Evolutionary conservation across 2,113 vertebrate species (phyloP).

Genomic region (Melanerpes formicivorus): DNA sequence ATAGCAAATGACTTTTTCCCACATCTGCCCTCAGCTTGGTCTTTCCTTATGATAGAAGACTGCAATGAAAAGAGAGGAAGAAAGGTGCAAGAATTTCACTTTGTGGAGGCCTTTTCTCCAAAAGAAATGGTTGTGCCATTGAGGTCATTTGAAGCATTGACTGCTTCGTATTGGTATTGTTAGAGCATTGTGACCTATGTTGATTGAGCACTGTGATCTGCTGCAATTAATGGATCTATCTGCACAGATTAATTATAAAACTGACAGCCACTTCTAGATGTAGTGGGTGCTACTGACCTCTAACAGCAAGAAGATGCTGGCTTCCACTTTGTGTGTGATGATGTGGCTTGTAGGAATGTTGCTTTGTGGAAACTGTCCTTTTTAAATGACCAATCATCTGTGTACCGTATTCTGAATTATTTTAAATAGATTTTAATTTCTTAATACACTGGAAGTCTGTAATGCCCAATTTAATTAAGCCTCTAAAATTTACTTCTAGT

Average conservation of each 20-base stretch:
- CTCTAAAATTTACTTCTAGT: constrained; percentile 4
- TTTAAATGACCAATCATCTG: background rate
- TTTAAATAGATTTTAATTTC: constrained; percentile 9
- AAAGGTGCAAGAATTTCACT: background rate
- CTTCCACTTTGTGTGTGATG: background rate
- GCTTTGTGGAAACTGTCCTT: background rate
- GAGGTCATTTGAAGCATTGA: background rate
- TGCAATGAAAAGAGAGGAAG: background rate
- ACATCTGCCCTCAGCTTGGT: constrained; percentile 20
- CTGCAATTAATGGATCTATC: constrained; percentile 39
- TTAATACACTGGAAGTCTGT: background rate
- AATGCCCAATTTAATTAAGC: background rate
- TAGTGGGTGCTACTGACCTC: constrained; percentile 6
- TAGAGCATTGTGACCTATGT: constrained; percentile 26
- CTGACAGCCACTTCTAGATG: background rate
- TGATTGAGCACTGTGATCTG: background rate
- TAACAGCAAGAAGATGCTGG: background rate
- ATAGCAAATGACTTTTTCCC: constrained; percentile 42
- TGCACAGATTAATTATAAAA: constrained; percentile 38
- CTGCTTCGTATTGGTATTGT: background rate
- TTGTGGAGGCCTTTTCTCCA: background rate
- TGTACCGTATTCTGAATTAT: background rate
- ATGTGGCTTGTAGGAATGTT: background rate
- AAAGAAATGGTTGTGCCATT: background rate
- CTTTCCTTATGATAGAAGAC: background rate